Evolutionary conservation across 2,888 invertebrate genomes (phyloP).

Genomic region (Galerucella pusilla): DNA sequence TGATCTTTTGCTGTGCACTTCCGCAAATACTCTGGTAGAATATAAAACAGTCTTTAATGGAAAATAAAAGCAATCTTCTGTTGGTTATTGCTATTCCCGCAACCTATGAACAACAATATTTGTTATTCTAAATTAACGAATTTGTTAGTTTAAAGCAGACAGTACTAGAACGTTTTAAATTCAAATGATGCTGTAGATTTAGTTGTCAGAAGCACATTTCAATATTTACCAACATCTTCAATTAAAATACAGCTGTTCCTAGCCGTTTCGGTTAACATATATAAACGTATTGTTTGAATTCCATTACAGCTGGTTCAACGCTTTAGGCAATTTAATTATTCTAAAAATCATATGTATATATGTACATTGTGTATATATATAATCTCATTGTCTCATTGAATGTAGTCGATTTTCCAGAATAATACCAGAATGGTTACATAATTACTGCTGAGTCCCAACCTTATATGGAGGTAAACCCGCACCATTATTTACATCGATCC

Average conservation of each 20-base stretch:
- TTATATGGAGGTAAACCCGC: slow-evolving; percentile 13
- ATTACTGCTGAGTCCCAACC: not conserved
- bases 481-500: slow-evolving; percentile 15
- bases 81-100: not conserved
- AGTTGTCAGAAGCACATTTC: not conserved
- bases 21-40: too few species aligned
- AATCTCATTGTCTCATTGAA: slow-evolving; percentile 5
- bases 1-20: too few species aligned
- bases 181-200: not conserved
- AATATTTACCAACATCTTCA: slow-evolving; percentile 6
- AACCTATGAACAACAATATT: not conserved
- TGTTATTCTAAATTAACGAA: not conserved
- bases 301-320: slow-evolving; percentile 9
- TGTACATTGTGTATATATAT: not conserved
- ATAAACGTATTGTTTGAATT: slow-evolving; percentile 8
- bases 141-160: not conserved
- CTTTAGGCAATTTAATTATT: slow-evolving; percentile 10
- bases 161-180: not conserved
- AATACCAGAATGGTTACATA: slow-evolving; percentile 3
- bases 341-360: slow-evolving; percentile 6
- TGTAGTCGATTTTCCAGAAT: slow-evolving; percentile 14
- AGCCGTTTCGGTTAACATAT: not conserved
- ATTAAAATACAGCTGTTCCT: slow-evolving; percentile 7
- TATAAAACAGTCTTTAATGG: too few species aligned
- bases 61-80: not conserved